These are phyloP conservation scores for Cyclophora punctaria DNA, from an alignment of 2,888 invertebrate genomes.

Conservation along the genomic window DNA sequence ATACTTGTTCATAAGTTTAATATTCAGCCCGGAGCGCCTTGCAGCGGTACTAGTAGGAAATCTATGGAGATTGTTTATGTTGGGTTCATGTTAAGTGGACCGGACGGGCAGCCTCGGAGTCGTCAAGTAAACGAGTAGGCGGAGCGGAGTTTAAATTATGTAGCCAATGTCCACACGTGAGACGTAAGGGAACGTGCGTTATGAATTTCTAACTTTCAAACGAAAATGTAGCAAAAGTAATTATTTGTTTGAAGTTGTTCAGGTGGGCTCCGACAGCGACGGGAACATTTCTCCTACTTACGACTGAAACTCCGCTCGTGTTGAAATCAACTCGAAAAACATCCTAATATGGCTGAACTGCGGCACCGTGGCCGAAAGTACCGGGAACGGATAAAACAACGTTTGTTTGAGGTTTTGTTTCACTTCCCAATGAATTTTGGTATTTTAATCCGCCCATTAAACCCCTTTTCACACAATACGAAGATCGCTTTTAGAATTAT, in stretches of 20 bases:
- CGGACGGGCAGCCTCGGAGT: slow-evolving; percentile 10
- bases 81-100: no score
- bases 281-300: slow-evolving; percentile 31
- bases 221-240: slow-evolving; percentile 45
- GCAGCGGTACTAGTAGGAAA: no score
- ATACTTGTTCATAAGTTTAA: no score
- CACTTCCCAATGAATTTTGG: slow-evolving; percentile 28
- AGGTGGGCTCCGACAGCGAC: slow-evolving; percentile 22
- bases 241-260: slow-evolving; percentile 48
- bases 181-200: slow-evolving; percentile 30
- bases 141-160: no score
- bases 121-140: no score
- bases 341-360: slow-evolving; percentile 29
- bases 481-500: slow-evolving; percentile 14
- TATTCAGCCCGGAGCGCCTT: no score
- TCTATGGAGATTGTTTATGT: no score
- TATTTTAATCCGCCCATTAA: slow-evolving; percentile 50
- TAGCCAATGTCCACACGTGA: neutral
- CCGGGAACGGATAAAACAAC: slow-evolving; percentile 32
- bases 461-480: slow-evolving; percentile 17
- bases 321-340: slow-evolving; percentile 35
- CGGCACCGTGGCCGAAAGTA: slow-evolving; percentile 26
- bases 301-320: slow-evolving; percentile 27
- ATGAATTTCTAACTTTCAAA: slow-evolving; percentile 28
- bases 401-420: slow-evolving; percentile 37